Base-by-base conservation (phyloP, 2,888 invertebrate species). In the Dorcus hopei region DNA sequence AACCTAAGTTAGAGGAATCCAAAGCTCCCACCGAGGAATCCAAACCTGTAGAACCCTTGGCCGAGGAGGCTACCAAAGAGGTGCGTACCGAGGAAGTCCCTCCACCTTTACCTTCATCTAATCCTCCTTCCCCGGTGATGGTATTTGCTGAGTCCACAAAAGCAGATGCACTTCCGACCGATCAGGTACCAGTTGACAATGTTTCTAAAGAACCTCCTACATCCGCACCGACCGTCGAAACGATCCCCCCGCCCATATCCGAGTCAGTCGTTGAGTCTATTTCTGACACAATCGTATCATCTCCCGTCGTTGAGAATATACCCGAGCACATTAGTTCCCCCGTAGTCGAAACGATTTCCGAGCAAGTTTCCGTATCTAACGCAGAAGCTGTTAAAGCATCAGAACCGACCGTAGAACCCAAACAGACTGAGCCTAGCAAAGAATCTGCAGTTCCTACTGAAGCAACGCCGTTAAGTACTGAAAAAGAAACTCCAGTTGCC, bases 61-160 rank as follows among this genome's bases (percentile, higher is more conserved):
- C 65, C 47, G 67, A 68, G 58, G 72, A 73, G 65, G 62, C 66
- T 64, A 71, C 70, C 70, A 79, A 78, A 77, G 79, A 79, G 79
- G 83, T 84, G 85, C 82, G 82, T 84, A 83, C 79, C 80, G 85
- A 85, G 77, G 80, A 84, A 79, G 77, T 82, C 76, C 88, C 88
- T 79, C 89, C 88, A 75, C 87, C 89, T 70, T 84, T 89, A 75
- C 89, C 89, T 68, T 83, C 86, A 75, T 87, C 86, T 75, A 87
- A 87, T 74, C 89, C 89, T 76, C 89, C 89, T 70, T 87, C 87
- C 73, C 87, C 87, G 80, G 87, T 88, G 80, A 87, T 85, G 77
- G 87, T 87, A 71, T 88, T 89, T 79, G 88, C 88, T 77, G 85
- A 85, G 74, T 83, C 84, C 74, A 85, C 85, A 65, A 86, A 86